Base-by-base conservation (phyloP, 2,888 invertebrate species). In the Chydorus sphaericus region DNA sequence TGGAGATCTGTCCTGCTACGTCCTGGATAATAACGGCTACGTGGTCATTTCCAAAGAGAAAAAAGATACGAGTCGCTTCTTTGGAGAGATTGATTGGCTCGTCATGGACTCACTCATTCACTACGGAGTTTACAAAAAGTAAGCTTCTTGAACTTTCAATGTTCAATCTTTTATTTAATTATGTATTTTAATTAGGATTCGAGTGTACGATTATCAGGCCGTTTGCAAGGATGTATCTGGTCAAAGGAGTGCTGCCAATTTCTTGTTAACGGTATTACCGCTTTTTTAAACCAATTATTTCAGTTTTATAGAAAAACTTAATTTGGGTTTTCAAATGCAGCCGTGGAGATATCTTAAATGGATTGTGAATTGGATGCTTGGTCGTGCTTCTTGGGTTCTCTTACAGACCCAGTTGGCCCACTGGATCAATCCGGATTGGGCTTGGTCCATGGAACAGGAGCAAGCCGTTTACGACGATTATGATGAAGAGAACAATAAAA, bases 11-110 rank as follows among this genome's bases (percentile, higher is more conserved):
- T 90, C 92, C 67, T 94, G 94, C 69, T 94, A 91, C 67, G 83
- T 94, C 33, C 73, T 94, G 56, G 94, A 94, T 67, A 91, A 93
- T 71, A 92, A 90, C 68, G 94, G 93, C 14, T 94, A 91, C 69
- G 85, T 94, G 54, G 83, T 94, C 54, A 80, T 91, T 37, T 91
- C 91, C 0, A 90, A 92, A 70, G 83, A 85, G 62, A 76, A 78
- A 31, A 80, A 85, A 39, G 87, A 92, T 65, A 89, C 89, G 1
- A 93, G 93, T 1, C 79, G 83, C 65, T 94, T 94, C 71, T 93
- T 93, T 66, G 94, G 93, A 0, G 89, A 91, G 70, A 85, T 92
- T 39, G 92, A 93, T 68, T 90, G 90, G 20, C 90, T 90, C 14
- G 89, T 92, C 59, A 90, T 92, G 89, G 89, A 91, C 55, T 88